Evolutionary conservation across 2,888 invertebrate genomes (phyloP).

Genomic region (Dicycla oo): DNA sequence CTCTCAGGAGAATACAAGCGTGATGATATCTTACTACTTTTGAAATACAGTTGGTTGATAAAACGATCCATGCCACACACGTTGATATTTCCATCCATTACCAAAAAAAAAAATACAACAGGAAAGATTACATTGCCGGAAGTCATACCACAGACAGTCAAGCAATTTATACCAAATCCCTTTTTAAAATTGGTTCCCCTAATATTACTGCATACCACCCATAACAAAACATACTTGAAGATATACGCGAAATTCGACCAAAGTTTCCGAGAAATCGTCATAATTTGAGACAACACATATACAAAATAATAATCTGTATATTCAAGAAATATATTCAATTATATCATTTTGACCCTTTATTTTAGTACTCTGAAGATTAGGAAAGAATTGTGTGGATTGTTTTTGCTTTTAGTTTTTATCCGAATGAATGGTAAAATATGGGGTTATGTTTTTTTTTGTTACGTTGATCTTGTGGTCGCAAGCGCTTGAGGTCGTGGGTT

Average conservation of each 20-base stretch:
- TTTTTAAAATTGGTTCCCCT: background rate
- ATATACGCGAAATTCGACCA: conserved; percentile 23
- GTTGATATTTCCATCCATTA: background rate
- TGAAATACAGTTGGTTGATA: background rate
- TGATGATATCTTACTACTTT: background rate
- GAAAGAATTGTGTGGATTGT: conserved; percentile 51
- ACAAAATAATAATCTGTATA: conserved; percentile 68
- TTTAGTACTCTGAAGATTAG: conserved; percentile 56
- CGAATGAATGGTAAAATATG: background rate
- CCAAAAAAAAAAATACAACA: background rate
- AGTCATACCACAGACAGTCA: background rate
- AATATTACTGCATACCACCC: conserved; percentile 33
- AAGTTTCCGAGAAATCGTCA: conserved; percentile 45
- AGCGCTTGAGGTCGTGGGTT: too few relatives aligned
- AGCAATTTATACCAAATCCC: conserved; percentile 32
- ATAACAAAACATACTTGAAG: conserved; percentile 17
- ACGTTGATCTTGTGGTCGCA: too few relatives aligned
- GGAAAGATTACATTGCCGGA: background rate
- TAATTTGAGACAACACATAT: conserved; percentile 40
- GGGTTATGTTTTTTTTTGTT: background rate
- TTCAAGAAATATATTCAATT: conserved; percentile 69
- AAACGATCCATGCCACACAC: conserved; percentile 14
- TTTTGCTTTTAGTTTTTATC: background rate
- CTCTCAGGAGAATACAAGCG: background rate
- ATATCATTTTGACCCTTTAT: conserved; percentile 70